Evolutionary conservation across 2,797 vertebrate species (phyloP).

Genomic region (Gallinago nigripennis): DNA sequence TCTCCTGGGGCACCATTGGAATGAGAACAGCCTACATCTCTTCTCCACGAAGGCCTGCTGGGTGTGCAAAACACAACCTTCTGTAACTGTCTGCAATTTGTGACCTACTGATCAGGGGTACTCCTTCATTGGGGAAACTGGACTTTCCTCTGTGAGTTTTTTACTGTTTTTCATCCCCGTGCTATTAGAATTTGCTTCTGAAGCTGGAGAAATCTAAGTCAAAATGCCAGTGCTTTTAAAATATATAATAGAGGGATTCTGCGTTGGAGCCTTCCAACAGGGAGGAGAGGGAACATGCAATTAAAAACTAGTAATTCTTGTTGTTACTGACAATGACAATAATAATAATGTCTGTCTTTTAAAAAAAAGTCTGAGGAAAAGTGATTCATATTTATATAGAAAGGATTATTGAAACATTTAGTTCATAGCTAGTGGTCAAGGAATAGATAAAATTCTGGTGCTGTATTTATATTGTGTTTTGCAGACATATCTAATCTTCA

Average conservation of each 20-base stretch:
- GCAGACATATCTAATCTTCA: conserved; percentile 69
- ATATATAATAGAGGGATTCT: not conserved
- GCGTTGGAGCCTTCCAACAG: not conserved
- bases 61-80: not conserved
- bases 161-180: not conserved
- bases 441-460: conserved; percentile 64
- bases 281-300: conserved; percentile 8
- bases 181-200: not conserved
- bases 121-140: not conserved
- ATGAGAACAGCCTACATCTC: not conserved
- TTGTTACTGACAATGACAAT: not conserved
- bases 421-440: conserved; percentile 55
- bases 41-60: not conserved
- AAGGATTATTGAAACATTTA: conserved; percentile 55
- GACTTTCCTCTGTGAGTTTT: not conserved
- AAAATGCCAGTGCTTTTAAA: conserved; percentile 42
- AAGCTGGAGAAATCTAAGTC: not conserved
- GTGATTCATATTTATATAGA: conserved; percentile 44
- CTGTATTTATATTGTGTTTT: conserved; percentile 71
- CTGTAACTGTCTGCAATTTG: not conserved
- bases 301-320: conserved; percentile 49
- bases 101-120: not conserved
- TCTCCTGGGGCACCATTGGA: not conserved
- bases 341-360: not conserved
- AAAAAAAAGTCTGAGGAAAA: conserved; percentile 23